A percentile compares a stretch with the other conserved stretches of the same genome.
Conservation (phyloP, 1,140 invertebrate species). For the Mycetomoellerius zeteki region DNA sequence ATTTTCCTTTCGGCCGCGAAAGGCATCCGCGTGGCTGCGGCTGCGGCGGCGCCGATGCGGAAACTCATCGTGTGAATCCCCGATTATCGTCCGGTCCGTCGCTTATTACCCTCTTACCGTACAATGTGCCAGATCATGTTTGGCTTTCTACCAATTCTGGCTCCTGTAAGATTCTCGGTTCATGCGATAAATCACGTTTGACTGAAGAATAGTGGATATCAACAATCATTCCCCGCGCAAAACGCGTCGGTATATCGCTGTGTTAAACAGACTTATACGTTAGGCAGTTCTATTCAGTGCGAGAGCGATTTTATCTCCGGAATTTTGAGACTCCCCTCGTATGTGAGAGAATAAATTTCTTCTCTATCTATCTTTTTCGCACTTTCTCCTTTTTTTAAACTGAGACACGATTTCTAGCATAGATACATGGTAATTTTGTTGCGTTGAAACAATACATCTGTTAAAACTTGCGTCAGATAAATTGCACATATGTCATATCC, state of each 20-base stretch:
- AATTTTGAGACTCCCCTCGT: slow-evolving; percentile 78
- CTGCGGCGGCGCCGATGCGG: slow-evolving; percentile 63
- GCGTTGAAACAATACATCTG: not conserved
- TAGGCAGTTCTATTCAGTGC: slow-evolving; percentile 2
- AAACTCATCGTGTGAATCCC: slow-evolving; percentile 76
- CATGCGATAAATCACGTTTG: slow-evolving; percentile 27
- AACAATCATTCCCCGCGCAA: not conserved
- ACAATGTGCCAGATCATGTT: slow-evolving; percentile 43
- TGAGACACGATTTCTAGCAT: not conserved
- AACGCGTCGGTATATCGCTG: not conserved
- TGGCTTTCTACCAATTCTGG: slow-evolving; percentile 11
- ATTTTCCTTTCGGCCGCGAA: slow-evolving; percentile 81
- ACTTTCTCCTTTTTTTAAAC: slow-evolving; percentile 54
- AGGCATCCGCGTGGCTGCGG: slow-evolving; percentile 72
- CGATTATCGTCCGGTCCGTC: slow-evolving; percentile 74
- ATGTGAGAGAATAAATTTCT: slow-evolving; percentile 70
- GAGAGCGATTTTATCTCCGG: slow-evolving; percentile 82
- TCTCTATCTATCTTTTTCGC: slow-evolving; percentile 57
- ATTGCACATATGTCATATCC: not conserved
- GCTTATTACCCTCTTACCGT: slow-evolving; percentile 66
- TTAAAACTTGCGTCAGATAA: too few species aligned
- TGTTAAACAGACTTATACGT: slow-evolving; percentile 24
- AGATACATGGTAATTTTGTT: not conserved
- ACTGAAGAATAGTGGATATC: slow-evolving; percentile 12
- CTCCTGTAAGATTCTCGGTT: slow-evolving; percentile 10